phyloP scores from a whole-genome alignment of 1,140 invertebrate species.

The Paralvinella palmiformis region DNA sequence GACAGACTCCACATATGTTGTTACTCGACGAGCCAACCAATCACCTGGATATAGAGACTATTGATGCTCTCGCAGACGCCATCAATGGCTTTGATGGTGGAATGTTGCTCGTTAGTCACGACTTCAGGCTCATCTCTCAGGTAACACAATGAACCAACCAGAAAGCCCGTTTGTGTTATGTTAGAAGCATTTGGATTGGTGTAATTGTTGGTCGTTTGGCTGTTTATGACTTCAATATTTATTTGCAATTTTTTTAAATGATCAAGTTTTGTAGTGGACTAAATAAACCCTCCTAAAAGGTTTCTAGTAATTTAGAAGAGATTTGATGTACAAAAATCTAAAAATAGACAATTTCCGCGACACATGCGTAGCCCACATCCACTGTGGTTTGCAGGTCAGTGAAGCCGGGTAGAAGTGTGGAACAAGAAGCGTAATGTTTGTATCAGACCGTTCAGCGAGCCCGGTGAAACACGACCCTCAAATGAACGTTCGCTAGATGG shows the following conservation, averaged over 20 bases:
- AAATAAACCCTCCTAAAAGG: too few relatives aligned
- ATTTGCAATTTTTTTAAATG: background rate
- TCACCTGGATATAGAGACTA: conserved; percentile 99
- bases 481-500: too few relatives aligned
- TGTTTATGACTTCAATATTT: background rate
- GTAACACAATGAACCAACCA: conserved; percentile 53
- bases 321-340: too few relatives aligned
- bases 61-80: conserved; percentile 95
- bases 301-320: too few relatives aligned
- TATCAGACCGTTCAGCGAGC: too few relatives aligned
- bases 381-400: too few relatives aligned
- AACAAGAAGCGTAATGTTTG: too few relatives aligned
- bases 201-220: background rate
- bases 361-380: too few relatives aligned
- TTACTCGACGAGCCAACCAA: conserved; percentile 97
- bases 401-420: too few relatives aligned
- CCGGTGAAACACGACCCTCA: too few relatives aligned
- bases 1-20: conserved; percentile 89
- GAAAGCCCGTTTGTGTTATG: background rate
- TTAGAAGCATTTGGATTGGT: background rate
- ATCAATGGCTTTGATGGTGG: conserved; percentile 97
- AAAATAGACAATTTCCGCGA: too few relatives aligned
- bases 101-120: conserved; percentile 94
- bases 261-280: too few relatives aligned
- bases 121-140: conserved; percentile 97